Evolutionary conservation across 2,797 vertebrate genomes (phyloP).

Genomic region (Thunnus albacares): DNA sequence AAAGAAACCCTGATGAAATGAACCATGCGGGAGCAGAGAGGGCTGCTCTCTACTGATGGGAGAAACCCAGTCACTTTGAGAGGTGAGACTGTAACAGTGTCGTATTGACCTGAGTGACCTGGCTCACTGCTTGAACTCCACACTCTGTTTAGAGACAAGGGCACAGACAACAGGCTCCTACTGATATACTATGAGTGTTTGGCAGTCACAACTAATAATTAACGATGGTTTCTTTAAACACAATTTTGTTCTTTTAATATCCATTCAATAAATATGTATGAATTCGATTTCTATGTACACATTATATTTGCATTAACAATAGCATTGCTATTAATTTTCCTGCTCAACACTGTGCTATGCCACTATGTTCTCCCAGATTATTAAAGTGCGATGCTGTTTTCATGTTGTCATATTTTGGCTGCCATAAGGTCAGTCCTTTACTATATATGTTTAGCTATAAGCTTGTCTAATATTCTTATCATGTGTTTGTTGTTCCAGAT

Average conservation of each 20-base stretch:
- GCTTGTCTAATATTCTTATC: too few relatives aligned
- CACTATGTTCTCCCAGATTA: neutral
- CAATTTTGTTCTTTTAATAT: neutral
- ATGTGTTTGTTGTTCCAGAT: too few relatives aligned
- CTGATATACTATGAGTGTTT: conserved; percentile 8
- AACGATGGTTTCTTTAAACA: neutral
- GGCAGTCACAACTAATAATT: conserved; percentile 18
- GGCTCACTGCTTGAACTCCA: conserved; percentile 63
- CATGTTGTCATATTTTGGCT: neutral
- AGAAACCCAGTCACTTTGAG: conserved; percentile 74
- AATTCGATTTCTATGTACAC: neutral
- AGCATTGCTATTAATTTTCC: neutral
- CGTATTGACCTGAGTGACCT: conserved; percentile 75
- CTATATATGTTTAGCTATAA: too few relatives aligned
- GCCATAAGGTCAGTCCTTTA: neutral
- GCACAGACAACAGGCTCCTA: conserved; percentile 19
- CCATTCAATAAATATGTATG: neutral
- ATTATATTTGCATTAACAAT: neutral
- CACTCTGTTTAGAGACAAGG: conserved; percentile 33
- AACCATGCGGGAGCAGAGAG: conserved; percentile 76
- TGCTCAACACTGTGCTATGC: neutral
- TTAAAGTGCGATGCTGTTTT: neutral
- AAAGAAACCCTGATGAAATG: conserved; percentile 84
- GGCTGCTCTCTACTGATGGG: conserved; percentile 75
- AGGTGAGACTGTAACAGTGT: conserved; percentile 76